Evolutionary conservation across 2,797 vertebrate species (phyloP), one percentile per base, ranked within the genome.

Genomic region (Sebastes flavidus): DNA sequence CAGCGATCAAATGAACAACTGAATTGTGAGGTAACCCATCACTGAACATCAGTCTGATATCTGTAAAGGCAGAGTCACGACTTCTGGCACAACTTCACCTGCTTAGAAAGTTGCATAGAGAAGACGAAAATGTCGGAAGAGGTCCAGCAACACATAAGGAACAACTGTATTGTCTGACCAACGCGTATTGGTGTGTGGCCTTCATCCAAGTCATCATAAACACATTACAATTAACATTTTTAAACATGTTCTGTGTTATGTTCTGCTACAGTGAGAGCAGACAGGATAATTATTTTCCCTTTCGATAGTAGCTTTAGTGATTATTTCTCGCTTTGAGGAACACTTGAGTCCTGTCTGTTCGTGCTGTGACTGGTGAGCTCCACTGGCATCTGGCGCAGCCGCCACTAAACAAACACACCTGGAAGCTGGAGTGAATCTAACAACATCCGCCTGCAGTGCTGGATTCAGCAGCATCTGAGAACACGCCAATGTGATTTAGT

Each of bases 351-450:
- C 27, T 30, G 25, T 65, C 42, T n/a, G 66, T 63, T 77, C 42
- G 61, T 75, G 80, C 62, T 83, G 75, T 54, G 72, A 13, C 11
- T 24, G 62, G 27, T 42, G 66, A 78, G 78, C 63, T 75, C 74
- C 54, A 4, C 49, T 22, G 49, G n/a, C 49, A 54, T 60, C 73
- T 76, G 75, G 78, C 73, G 5, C 6, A 9, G 5, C 65, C 52
- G 7, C 30, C n/a, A n/a, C 24, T 22, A 59, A 81, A 61, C 65
- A 82, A 81, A 87, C 84, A 66, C 80, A 83, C 65, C 75, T 81
- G 82, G 65, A 62, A 81, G 80, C 77, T 59, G 74, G 38, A 61
- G 61, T 7, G 59, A 66, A 42, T 36, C 13, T 8, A 8, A 32
- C 38, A 29, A 29, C 32, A 30, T 81, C 69, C 27, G 59, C 70